These are phyloP conservation scores for Phymanthus crucifer DNA, from an alignment of 92 coral and sea anemone genomes.

Conservation along the genomic window DNA sequence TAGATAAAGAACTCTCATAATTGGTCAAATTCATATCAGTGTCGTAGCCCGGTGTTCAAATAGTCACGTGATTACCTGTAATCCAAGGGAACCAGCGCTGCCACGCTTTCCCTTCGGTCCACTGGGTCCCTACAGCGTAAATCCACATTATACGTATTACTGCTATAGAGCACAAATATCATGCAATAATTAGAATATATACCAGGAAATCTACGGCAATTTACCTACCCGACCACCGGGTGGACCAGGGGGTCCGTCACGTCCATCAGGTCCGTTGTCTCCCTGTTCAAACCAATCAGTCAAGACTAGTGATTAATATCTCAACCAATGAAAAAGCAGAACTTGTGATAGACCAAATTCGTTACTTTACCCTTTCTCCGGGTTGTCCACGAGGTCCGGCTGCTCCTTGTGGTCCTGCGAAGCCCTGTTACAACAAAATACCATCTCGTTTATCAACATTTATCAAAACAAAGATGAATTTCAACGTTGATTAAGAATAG, in stretches of 20 bases:
- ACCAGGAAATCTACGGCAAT: no score
- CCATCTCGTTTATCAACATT: background rate
- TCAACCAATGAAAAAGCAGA: background rate
- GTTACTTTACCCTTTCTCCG: conserved; percentile 32
- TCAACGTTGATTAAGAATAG: background rate
- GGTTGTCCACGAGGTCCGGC: conserved; percentile 24
- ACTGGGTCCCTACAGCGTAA: conserved; percentile 4
- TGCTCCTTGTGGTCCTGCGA: conserved; percentile 39
- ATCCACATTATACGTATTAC: background rate
- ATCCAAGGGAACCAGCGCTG: conserved; percentile 1
- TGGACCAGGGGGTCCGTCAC: conserved; percentile 41
- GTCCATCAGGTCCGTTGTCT: conserved; percentile 41
- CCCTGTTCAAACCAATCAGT: conserved; percentile 22
- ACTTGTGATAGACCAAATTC: background rate
- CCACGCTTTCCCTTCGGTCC: conserved; percentile 35
- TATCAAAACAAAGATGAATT: no score
- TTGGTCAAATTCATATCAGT: background rate
- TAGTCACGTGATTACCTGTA: conserved; percentile 7
- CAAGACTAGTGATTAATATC: background rate
- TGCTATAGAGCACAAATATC: no score
- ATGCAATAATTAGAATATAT: no score
- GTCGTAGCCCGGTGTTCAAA: background rate
- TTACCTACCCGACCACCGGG: conserved; percentile 40
- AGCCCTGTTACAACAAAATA: conserved; percentile 19
- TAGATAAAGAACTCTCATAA: background rate